These are phyloP conservation scores for Oxyteleia sp. DNA, from an alignment of 2,888 invertebrate species.

Conservation along the genomic window DNA sequence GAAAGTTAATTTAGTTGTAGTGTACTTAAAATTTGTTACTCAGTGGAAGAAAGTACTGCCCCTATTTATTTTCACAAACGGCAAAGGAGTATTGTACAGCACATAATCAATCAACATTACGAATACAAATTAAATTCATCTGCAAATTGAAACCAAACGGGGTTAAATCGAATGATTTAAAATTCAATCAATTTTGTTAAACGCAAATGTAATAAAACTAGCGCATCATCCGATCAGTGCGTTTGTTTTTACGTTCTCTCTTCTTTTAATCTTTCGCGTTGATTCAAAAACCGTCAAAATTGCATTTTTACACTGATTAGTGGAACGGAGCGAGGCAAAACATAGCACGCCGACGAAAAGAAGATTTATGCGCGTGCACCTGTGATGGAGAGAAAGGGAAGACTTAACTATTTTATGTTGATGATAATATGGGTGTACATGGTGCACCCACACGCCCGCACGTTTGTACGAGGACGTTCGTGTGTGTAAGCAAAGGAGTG, in stretches of 20 bases:
- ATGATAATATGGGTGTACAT: constrained; percentile 28
- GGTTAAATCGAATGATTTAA: constrained; percentile 33
- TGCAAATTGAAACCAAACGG: constrained; percentile 34
- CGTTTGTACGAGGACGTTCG: constrained; percentile 20
- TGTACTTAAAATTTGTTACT: no score
- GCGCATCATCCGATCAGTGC: not conserved
- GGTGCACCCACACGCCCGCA: constrained; percentile 20
- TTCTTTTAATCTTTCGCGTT: not conserved
- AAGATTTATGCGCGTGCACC: constrained; percentile 9
- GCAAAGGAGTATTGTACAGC: not conserved
- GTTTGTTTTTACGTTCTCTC: not conserved
- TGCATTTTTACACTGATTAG: not conserved
- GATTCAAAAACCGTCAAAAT: constrained; percentile 7
- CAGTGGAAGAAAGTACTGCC: no score
- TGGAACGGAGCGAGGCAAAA: not conserved
- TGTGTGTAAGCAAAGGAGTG: constrained; percentile 66
- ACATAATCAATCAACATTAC: constrained; percentile 35
- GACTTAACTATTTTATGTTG: constrained; percentile 47
- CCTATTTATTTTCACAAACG: constrained; percentile 26
- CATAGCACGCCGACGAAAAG: not conserved
- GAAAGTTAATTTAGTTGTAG: no score
- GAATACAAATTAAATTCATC: constrained; percentile 38
- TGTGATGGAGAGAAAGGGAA: constrained; percentile 13
- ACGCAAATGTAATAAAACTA: constrained; percentile 20
- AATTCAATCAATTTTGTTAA: constrained; percentile 32